phyloP scores from a whole-genome alignment of 2,888 invertebrate genomes.

The Thelaira solivaga region DNA sequence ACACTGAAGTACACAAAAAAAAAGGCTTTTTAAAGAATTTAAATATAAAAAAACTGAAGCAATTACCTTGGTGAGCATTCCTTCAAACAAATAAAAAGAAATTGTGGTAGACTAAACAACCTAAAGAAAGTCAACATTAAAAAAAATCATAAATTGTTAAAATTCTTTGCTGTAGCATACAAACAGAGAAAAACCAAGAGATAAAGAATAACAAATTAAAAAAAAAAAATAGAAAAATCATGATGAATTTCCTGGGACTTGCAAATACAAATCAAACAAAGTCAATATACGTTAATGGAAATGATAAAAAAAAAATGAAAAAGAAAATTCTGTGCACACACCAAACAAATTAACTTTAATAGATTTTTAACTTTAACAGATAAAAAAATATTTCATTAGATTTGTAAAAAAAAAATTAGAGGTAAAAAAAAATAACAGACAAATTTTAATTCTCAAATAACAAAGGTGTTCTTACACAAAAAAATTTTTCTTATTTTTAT shows the following conservation, averaged over 20 bases:
- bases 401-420: neutral
- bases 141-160: slow-evolving; percentile 20
- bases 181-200: neutral
- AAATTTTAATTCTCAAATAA: neutral
- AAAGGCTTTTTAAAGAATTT: neutral
- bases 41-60: neutral
- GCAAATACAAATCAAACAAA: slow-evolving; percentile 41
- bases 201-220: neutral
- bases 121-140: slow-evolving; percentile 23
- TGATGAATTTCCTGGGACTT: slow-evolving; percentile 35
- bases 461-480: neutral
- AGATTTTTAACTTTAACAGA: neutral
- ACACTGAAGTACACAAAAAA: neutral
- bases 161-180: neutral
- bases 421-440: no score
- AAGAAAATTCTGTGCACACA: neutral
- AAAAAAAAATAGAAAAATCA: neutral
- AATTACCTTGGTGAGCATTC: neutral
- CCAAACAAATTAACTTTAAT: slow-evolving; percentile 11
- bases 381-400: slow-evolving; percentile 33
- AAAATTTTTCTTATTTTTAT: neutral
- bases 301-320: neutral
- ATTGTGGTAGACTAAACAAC: neutral
- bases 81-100: neutral
- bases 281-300: slow-evolving; percentile 11